Conservation (phyloP, 2,888 invertebrate species). For the Melanostoma scalare region DNA sequence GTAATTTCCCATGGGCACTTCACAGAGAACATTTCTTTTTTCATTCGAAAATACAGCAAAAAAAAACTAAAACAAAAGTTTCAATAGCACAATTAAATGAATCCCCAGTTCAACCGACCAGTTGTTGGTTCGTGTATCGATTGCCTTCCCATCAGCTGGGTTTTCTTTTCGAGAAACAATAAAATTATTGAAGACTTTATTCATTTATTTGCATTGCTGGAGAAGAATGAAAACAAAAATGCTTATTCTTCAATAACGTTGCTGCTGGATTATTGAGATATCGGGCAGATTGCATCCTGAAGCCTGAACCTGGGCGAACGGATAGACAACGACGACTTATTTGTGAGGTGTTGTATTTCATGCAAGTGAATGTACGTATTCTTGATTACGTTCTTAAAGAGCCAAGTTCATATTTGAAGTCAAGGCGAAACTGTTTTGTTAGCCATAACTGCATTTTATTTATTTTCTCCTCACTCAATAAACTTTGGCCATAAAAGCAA, state of each 20-base stretch:
- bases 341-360: not conserved
- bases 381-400: slow-evolving; percentile 20
- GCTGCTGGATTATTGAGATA: slow-evolving; percentile 12
- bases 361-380: not conserved
- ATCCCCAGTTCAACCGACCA: slow-evolving; percentile 2
- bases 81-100: slow-evolving; percentile 61
- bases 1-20: slow-evolving; percentile 63
- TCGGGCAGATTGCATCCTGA: slow-evolving; percentile 4
- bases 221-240: not conserved
- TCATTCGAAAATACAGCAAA: slow-evolving; percentile 33
- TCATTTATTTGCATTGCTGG: slow-evolving; percentile 30
- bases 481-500: slow-evolving; percentile 48
- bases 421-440: slow-evolving; percentile 58
- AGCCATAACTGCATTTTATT: slow-evolving; percentile 12
- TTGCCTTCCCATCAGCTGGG: not conserved
- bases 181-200: slow-evolving; percentile 5
- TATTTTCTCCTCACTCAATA: slow-evolving; percentile 24
- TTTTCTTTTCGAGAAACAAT: not conserved
- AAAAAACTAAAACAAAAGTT: slow-evolving; percentile 7
- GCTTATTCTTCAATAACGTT: slow-evolving; percentile 5
- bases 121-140: not conserved
- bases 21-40: slow-evolving; percentile 47
- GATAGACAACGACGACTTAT: not conserved
- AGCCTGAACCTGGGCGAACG: not conserved
- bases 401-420: slow-evolving; percentile 67